Evolutionary conservation across 2,797 vertebrate genomes (phyloP), one percentile per base, ranked within the genome.

Genomic region (Takifugu rubripes): DNA sequence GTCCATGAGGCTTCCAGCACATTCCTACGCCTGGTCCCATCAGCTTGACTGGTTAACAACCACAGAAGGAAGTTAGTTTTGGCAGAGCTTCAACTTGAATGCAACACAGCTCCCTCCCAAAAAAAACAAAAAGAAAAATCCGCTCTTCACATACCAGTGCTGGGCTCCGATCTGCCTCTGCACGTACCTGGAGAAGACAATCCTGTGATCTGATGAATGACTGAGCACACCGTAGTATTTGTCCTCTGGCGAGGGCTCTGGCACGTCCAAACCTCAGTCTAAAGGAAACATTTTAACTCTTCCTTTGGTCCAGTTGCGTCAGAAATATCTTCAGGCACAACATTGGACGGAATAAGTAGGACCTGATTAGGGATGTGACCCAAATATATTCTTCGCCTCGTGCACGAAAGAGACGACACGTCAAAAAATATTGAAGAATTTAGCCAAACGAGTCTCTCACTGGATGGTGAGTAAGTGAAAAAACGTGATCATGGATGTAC

Each of bases 161-260:
- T 64, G 59, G 81, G 72, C 64, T 66, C 17, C 74, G 79, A 89
- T 89, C 76, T 90, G 90, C 81, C 88, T 66, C 75, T 88, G 87
- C 91, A 84, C 68, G 88, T 60, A 81, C 79, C 51, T 51, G 43
- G 52, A 61, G n/a, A 72, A 56, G 54, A 72, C 54, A 61, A 52
- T 47, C 10, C 25, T n/a, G 49, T 49, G 49, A 54, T 72, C 56
- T 56, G 50, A 70, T 72, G 77, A 78, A 74, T 81, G 78, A 74
- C 62, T 59, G 25, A 6, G 43, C 7, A 52, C 31, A 12, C 36
- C 5, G 1, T 40, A 12, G 36, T 14, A 40, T 40, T 40, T 40
- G 36, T 40, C 36, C 36, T 40, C 36, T 40, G 36, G 36, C 12
- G 31, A 33, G 9, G 31, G 31, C 10, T 33, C 31, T 33, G 44